Base-by-base conservation (phyloP, 2,888 invertebrate species). In the Tenodera sinensis region DNA sequence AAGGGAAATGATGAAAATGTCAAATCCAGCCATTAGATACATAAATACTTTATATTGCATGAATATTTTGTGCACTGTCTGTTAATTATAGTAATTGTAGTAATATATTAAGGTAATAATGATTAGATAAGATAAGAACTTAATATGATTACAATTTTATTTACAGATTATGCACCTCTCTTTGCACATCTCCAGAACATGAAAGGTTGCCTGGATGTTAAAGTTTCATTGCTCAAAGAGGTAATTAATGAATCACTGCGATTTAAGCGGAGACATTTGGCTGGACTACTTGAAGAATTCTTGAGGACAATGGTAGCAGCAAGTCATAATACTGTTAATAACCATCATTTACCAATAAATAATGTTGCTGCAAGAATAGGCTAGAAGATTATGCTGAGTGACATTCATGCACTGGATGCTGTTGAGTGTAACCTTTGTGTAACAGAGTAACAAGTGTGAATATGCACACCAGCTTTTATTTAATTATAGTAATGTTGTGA, bases 241-340 rank as follows among this genome's bases (percentile, higher is more conserved):
- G 95, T 97, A 91, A 96, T 97, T 91, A 95, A 95, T 91, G 97
- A 97, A 94, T 96, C 97, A 85, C 93, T 96, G 91, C 94, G 97
- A 92, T 97, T 97, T 93, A 97, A 97, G 93, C 94, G 97, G 91
- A 96, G 96, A 92, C 95, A 95, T 91, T 94, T 97, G 91, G 96
- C 96, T 54, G 94, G 95, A 92, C 93, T 96, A 90, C 94, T 97
- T 90, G 96, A 96, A 93, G 96, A 96, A 92, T 95, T 95, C 92
- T 83, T 90, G 71, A 81, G 81, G 71, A 90, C 90, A 30, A 84
- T 89, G 88, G 71, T 85, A 34, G 81, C 88, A 30, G 27, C 82
- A 83, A 89, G 30, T 83, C 47, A 87, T 34, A 89, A 83, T 81
- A 34, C 84, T 6, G 12, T 87, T 15, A 83, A 47, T 30, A 42